phyloP scores from a whole-genome alignment of 2,113 vertebrate species.

The Neotoma lepida region DNA sequence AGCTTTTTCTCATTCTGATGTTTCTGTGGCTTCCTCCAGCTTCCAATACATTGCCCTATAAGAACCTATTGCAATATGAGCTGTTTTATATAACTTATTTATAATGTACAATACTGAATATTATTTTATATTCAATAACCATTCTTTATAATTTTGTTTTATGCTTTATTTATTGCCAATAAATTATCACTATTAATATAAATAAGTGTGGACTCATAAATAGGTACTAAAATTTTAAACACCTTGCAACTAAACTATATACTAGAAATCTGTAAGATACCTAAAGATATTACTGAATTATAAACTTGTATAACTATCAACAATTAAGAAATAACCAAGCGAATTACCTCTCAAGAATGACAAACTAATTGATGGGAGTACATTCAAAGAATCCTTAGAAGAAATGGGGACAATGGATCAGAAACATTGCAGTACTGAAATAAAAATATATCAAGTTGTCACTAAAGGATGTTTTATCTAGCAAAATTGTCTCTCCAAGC shows the following conservation, averaged over 20 bases:
- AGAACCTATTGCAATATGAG: background rate
- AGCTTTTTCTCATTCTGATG: background rate
- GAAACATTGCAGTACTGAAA: background rate
- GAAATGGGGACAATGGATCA: background rate
- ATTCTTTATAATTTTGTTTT: background rate
- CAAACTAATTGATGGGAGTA: background rate
- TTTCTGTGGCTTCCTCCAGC: background rate
- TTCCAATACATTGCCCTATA: background rate
- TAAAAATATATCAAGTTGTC: background rate
- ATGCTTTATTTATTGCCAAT: background rate
- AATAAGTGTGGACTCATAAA: background rate
- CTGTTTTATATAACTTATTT: background rate
- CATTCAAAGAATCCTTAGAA: background rate
- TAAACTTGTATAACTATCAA: background rate
- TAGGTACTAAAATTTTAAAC: background rate
- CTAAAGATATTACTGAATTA: background rate
- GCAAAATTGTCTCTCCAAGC: conserved; percentile 21
- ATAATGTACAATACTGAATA: background rate
- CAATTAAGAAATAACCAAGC: background rate
- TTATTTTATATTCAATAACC: background rate
- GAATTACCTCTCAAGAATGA: background rate
- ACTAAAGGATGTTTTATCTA: background rate
- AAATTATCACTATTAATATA: background rate
- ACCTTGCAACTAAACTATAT: background rate
- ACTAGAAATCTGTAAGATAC: background rate